Conservation (phyloP, 2,797 vertebrate genomes). For the Tympanoctomys barrerae region DNA sequence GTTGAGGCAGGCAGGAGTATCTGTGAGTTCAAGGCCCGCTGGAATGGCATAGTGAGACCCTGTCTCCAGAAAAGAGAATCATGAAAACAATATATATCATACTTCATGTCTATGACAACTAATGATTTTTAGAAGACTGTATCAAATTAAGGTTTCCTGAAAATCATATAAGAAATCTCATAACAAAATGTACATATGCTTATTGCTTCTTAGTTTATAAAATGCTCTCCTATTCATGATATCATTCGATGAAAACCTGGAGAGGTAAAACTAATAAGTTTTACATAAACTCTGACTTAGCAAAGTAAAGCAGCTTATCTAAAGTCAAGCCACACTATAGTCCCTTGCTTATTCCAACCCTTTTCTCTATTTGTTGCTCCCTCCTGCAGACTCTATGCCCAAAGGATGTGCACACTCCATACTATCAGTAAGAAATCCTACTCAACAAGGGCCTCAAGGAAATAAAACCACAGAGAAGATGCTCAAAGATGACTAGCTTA, state of each 20-base stretch:
- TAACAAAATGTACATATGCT: slow-evolving; percentile 36
- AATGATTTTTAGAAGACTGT: slow-evolving; percentile 34
- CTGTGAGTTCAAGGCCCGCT: neutral
- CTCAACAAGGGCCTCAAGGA: neutral
- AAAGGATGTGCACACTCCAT: neutral
- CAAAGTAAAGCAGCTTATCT: slow-evolving; percentile 21
- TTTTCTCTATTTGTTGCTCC: neutral
- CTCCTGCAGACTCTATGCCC: neutral
- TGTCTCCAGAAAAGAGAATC: neutral
- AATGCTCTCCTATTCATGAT: slow-evolving; percentile 39
- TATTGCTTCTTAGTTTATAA: slow-evolving; percentile 55
- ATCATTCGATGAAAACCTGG: slow-evolving; percentile 57
- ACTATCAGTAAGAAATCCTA: neutral
- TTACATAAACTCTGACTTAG: slow-evolving; percentile 47
- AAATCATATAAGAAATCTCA: slow-evolving; percentile 55
- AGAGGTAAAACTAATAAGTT: neutral
- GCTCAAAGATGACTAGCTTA: slow-evolving; percentile 37
- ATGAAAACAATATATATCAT: slow-evolving; percentile 31
- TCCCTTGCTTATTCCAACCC: slow-evolving; percentile 37
- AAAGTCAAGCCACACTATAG: slow-evolving; percentile 1
- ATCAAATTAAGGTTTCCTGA: slow-evolving; percentile 55
- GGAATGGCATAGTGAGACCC: too few species aligned
- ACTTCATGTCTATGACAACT: slow-evolving; percentile 35
- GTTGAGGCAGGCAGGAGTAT: neutral
- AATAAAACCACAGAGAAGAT: slow-evolving; percentile 47